Base-by-base conservation (phyloP, 2,797 vertebrate species). In the Parambassis ranga region DNA sequence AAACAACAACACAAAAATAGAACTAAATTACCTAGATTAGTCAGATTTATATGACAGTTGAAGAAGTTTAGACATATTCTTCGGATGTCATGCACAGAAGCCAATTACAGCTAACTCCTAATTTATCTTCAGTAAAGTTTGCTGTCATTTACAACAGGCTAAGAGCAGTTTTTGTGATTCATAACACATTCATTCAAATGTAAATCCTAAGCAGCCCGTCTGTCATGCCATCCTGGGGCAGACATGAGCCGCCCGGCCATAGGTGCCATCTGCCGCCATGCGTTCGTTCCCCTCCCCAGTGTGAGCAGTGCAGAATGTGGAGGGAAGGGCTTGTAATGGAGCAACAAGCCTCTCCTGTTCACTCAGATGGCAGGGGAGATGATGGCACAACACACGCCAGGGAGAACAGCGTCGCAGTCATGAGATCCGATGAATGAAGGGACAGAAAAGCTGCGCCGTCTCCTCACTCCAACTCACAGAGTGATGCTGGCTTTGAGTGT, bases 311-410 rank as follows among this genome's bases (percentile, higher is more conserved):
- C 75, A 73, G 75, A 60, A 72, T 78, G 81, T 64, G 60, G 71
- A 82, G 82, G 74, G 75, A 50, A 73, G 72, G 75, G 78, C 81
- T 86, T 42, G 30, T 71, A 64, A 77, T 65, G 48, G 48, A 72
- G 55, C 69, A 80, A 84, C 87, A 87, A 86, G 58, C 73, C 75
- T 86, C 61, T 80, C 78, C 75, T 90, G 80, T 84, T 88, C 49
- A 37, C 68, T 88, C 83, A 87, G 82, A 89, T 79, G 79, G 78
- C 81, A 46, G 64, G 59, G 65, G 75, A 76, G 71, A 81, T 70
- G 71, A 81, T 70, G 81, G 60, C 83, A 75, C 75, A 80, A 88
- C 80, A 65, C 77, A 83, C 64, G 15, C 72, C 69, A 62, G 71
- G 50, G 79, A 82, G 62, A 64, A 74, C 67, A 71, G 79, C 55